Evolutionary conservation across 2,888 invertebrate genomes (phyloP), one percentile per base, ranked within the genome.

Genomic region (Spialia ferax): DNA sequence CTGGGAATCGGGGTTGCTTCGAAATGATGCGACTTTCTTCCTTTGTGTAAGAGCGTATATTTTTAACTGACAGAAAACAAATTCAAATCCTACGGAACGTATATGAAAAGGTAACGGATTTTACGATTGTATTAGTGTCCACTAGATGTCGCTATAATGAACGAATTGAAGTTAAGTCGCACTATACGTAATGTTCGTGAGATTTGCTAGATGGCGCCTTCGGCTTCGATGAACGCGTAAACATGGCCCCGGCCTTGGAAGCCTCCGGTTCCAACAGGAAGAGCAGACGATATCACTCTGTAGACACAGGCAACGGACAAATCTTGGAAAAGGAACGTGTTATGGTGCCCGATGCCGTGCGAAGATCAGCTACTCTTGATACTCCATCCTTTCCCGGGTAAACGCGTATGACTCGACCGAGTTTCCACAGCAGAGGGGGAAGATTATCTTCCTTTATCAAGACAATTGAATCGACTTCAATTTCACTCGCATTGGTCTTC

Each of bases 181-280:
- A 26, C 26, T 26, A 26, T 6, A 26, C 26, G 26, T 26, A 26
- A 26, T 26, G 26, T 26, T 26, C 29, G 8, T 29, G 8, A 29
- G 29, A 5, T 29, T 29, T 8, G 29, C 29, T 29, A 29, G 29
- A 29, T 29, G 29, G 29, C 29, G 26, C 26, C 26, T 26, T 26
- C 26, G 6, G 6, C 32, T 1, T 26, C 26, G 26, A 35, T 35
- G 35, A 35, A 35, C 35, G 38, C 38, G 38, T 38, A 38, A 38
- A 38, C 38, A 38, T 38, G n/a, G 38, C n/a, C n/a, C 38, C 38
- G n/a, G 38, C n/a, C 38, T 38, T 38, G 38, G 38, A 38, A 38
- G 5, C 38, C n/a, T 7, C 38, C n/a, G 38, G 38, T 38, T 38
- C 38, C 38, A 38, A 38, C n/a, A 32, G 32, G 11, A 32, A 11